Conservation (phyloP, 2,797 vertebrate genomes). For the Crypturellus tataupa region DNA sequence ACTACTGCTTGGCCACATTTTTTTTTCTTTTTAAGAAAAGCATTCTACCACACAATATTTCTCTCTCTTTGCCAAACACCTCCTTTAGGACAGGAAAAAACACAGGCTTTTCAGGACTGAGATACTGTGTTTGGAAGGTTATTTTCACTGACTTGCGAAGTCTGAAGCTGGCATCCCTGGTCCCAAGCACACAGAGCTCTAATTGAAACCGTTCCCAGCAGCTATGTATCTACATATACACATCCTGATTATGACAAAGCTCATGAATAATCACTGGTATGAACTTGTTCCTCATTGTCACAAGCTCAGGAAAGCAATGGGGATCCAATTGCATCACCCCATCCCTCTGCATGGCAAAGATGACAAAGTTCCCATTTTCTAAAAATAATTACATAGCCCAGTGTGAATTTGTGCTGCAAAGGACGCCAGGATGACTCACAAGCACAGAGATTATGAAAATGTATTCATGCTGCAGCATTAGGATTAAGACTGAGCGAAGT, state of each 20-base stretch:
- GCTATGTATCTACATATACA: slow-evolving; percentile 69
- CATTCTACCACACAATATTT: slow-evolving; percentile 1
- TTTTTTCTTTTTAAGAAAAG: neutral
- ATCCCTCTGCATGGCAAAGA: slow-evolving; percentile 66
- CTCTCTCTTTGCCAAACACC: neutral
- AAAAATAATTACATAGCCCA: slow-evolving; percentile 71
- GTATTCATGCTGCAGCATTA: slow-evolving; percentile 59
- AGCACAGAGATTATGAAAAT: slow-evolving; percentile 69
- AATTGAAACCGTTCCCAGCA: slow-evolving; percentile 56
- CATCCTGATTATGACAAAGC: slow-evolving; percentile 67
- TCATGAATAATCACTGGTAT: slow-evolving; percentile 76
- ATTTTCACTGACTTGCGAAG: slow-evolving; percentile 49
- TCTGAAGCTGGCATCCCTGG: slow-evolving; percentile 1
- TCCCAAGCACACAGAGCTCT: slow-evolving; percentile 49
- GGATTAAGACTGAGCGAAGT: slow-evolving; percentile 55
- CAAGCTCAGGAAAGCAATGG: slow-evolving; percentile 65
- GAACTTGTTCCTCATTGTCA: slow-evolving; percentile 69
- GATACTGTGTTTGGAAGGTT: slow-evolving; percentile 32
- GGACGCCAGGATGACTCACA: slow-evolving; percentile 43
- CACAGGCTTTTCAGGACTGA: slow-evolving; percentile 24
- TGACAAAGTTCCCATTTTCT: slow-evolving; percentile 73
- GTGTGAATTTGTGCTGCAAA: slow-evolving; percentile 69
- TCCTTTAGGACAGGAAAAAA: slow-evolving; percentile 29
- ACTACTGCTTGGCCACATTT: neutral
- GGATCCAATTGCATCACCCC: slow-evolving; percentile 52